Evolutionary conservation across 2,888 invertebrate species (phyloP).

Genomic region (Lepidonotus clava): DNA sequence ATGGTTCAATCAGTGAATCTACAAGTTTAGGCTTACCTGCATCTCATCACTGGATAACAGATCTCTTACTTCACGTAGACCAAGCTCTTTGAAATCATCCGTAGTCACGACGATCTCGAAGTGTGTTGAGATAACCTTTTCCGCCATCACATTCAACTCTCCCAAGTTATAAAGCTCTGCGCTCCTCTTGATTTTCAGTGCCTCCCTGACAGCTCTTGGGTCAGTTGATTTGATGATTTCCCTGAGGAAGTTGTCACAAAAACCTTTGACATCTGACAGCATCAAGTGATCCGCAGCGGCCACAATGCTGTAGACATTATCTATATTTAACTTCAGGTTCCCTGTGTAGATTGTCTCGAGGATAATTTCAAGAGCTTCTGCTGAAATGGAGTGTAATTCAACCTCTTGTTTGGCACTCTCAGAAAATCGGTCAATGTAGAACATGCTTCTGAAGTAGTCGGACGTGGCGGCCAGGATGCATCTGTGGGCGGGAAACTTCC

Average conservation of each 20-base stretch:
- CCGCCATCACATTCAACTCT: constrained; percentile 47
- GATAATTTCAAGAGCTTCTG: constrained; percentile 58
- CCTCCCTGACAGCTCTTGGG: constrained; percentile 54
- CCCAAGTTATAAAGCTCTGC: constrained; percentile 58
- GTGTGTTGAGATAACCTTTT: background rate
- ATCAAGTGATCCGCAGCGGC: constrained; percentile 59
- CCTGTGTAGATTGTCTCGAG: constrained; percentile 61
- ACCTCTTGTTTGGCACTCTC: constrained; percentile 59
- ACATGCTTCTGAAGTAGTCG: constrained; percentile 62
- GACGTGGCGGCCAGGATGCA: constrained; percentile 59
- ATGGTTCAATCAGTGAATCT: no score
- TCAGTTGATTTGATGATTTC: constrained; percentile 45
- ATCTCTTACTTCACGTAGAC: constrained; percentile 12
- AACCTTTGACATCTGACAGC: constrained; percentile 57
- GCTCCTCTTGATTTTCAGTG: constrained; percentile 56
- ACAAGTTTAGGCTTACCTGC: no score
- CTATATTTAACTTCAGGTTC: constrained; percentile 54
- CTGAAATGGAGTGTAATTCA: constrained; percentile 56
- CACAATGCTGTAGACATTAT: constrained; percentile 57
- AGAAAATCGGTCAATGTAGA: constrained; percentile 59
- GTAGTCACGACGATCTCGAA: background rate
- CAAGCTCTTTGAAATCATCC: background rate
- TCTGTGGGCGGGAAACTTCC: constrained; percentile 59
- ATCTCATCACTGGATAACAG: constrained; percentile 33
- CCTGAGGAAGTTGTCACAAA: constrained; percentile 59